A percentile compares a stretch with the other conserved stretches of the same genome.
phyloP scores from a whole-genome alignment of 2,888 invertebrate genomes.

The Blastobasis lacticolella region DNA sequence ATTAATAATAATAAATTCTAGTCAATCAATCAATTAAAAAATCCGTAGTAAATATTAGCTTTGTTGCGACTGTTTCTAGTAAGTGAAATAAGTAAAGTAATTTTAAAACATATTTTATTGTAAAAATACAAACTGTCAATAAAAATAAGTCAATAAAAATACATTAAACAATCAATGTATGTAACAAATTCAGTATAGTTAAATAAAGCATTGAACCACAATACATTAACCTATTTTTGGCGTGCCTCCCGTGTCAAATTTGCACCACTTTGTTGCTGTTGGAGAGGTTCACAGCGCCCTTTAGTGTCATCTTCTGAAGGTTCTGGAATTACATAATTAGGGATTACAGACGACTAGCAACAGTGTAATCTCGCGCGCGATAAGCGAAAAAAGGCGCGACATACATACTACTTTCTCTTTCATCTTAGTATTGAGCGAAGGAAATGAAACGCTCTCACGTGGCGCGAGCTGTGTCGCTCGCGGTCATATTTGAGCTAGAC shows the following conservation, averaged over 20 bases:
- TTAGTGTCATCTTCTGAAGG: constrained; percentile 78
- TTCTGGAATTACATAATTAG: constrained; percentile 63
- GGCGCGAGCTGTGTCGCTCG: too few species aligned
- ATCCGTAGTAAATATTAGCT: not conserved
- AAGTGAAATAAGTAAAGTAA: not conserved
- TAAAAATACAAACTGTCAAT: not conserved
- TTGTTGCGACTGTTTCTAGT: not conserved
- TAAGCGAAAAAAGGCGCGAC: not conserved
- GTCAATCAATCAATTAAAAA: not conserved
- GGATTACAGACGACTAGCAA: too few species aligned
- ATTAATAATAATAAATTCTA: not conserved
- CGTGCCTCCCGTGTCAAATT: constrained; percentile 40
- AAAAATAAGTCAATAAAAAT: not conserved
- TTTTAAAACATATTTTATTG: not conserved
- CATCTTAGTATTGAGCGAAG: not conserved
- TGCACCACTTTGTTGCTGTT: constrained; percentile 76
- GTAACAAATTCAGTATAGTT: not conserved
- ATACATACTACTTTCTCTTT: not conserved
- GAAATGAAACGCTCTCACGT: not conserved
- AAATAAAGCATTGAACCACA: too few species aligned
- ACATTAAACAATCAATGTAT: not conserved
- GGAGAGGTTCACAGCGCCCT: constrained; percentile 78
- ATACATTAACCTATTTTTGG: constrained; percentile 8
- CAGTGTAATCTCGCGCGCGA: too few species aligned
- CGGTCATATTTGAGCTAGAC: not conserved